Conservation (phyloP, 2,797 vertebrate genomes). For the Pipistrellus kuhlii region DNA sequence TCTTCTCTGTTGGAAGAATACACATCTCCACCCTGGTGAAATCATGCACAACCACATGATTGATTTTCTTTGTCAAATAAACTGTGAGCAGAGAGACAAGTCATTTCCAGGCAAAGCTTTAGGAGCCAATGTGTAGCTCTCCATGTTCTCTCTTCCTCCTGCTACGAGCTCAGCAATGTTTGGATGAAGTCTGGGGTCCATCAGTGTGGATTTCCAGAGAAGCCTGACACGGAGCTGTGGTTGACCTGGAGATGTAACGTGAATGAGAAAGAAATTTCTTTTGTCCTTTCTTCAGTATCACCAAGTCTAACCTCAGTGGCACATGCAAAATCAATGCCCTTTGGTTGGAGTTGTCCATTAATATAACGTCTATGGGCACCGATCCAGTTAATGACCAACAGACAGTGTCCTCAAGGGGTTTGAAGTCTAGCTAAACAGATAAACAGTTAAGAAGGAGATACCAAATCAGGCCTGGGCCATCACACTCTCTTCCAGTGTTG, state of each 20-base stretch:
- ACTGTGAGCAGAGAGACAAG: conserved; percentile 18
- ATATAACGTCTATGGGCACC: neutral
- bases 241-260: neutral
- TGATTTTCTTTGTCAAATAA: conserved; percentile 44
- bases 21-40: neutral
- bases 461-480: neutral
- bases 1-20: neutral
- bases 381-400: neutral
- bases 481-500: neutral
- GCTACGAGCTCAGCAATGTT: neutral
- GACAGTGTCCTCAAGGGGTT: neutral
- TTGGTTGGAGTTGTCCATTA: neutral
- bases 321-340: neutral
- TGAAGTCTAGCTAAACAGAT: neutral
- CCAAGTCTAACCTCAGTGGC: neutral
- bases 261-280: neutral
- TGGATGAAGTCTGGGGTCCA: neutral
- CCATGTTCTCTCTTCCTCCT: neutral
- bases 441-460: neutral
- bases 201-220: neutral
- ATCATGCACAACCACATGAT: neutral
- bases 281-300: neutral
- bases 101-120: neutral
- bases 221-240: neutral
- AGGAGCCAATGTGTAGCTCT: neutral